Conservation (phyloP, 1,140 invertebrate genomes). For the Scaptomyza montana region DNA sequence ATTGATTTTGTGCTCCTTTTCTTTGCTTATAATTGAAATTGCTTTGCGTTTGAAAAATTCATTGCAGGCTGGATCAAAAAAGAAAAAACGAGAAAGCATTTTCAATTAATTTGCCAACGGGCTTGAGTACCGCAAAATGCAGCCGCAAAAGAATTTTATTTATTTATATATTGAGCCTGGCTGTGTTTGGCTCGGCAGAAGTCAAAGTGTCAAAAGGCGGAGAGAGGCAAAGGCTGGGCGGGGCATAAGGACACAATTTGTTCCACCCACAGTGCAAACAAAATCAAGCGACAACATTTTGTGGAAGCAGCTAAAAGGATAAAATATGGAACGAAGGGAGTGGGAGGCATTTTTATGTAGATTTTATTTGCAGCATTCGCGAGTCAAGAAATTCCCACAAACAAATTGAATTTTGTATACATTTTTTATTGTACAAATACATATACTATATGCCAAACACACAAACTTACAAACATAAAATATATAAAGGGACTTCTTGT, state of each 20-base stretch:
- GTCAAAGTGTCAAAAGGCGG: constrained; percentile 66
- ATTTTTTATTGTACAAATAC: constrained; percentile 61
- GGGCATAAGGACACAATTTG: not conserved
- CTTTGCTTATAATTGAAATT: constrained; percentile 69
- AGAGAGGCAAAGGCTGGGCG: constrained; percentile 17
- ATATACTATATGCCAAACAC: constrained; percentile 45
- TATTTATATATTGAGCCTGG: constrained; percentile 70
- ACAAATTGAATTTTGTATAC: constrained; percentile 80
- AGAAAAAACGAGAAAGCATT: constrained; percentile 25
- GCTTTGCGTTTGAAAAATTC: constrained; percentile 55
- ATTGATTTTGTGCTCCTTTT: constrained; percentile 16
- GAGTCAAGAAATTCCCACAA: constrained; percentile 73
- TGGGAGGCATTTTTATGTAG: constrained; percentile 60
- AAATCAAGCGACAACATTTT: constrained; percentile 42
- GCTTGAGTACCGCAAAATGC: constrained; percentile 23
- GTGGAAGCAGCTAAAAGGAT: not conserved
- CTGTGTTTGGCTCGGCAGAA: constrained; percentile 9
- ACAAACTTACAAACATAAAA: constrained; percentile 1
- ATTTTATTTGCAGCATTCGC: constrained; percentile 79
- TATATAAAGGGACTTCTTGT: constrained; percentile 54
- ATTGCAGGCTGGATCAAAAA: constrained; percentile 37
- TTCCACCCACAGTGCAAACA: constrained; percentile 22
- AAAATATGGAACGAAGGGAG: not conserved
- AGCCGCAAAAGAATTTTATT: constrained; percentile 76
- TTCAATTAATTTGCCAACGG: constrained; percentile 70